phyloP scores from a whole-genome alignment of 2,888 invertebrate species.

The Drosophila pseudotalamancana region DNA sequence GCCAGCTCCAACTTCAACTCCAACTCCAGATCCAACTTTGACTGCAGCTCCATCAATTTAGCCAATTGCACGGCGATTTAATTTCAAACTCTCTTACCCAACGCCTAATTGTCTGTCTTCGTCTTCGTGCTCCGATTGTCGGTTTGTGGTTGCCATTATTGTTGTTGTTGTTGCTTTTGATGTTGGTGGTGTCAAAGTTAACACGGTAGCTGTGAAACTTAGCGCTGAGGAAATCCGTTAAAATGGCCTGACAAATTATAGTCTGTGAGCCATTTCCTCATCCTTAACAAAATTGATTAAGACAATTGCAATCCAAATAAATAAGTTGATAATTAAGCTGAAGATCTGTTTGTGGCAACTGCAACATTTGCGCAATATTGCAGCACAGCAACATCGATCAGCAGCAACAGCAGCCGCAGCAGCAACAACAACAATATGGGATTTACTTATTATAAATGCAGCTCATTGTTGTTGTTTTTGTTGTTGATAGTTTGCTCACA shows the following conservation, averaged over 20 bases:
- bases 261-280: constrained; percentile 63
- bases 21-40: background rate
- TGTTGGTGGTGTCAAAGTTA: constrained; percentile 75
- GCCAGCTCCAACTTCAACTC: constrained; percentile 18
- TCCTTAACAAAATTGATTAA: constrained; percentile 77
- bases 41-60: constrained; percentile 44
- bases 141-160: constrained; percentile 6
- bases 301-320: constrained; percentile 72
- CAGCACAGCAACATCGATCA: constrained; percentile 53
- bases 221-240: constrained; percentile 70
- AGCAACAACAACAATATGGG: constrained; percentile 29
- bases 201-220: constrained; percentile 76
- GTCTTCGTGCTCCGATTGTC: constrained; percentile 27
- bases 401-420: constrained; percentile 30
- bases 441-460: constrained; percentile 70
- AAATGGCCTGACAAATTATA: constrained; percentile 53
- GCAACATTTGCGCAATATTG: constrained; percentile 59
- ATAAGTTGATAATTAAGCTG: constrained; percentile 73
- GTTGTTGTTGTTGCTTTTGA: constrained; percentile 22
- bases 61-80: constrained; percentile 63
- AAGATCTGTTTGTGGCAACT: constrained; percentile 44
- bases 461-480: constrained; percentile 28
- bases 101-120: constrained; percentile 56
- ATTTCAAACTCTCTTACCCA: constrained; percentile 54
- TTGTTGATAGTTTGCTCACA: constrained; percentile 68